Evolutionary conservation across 2,888 invertebrate species (phyloP), one percentile per base, ranked within the genome.

Genomic region (Zelleria hepariella): DNA sequence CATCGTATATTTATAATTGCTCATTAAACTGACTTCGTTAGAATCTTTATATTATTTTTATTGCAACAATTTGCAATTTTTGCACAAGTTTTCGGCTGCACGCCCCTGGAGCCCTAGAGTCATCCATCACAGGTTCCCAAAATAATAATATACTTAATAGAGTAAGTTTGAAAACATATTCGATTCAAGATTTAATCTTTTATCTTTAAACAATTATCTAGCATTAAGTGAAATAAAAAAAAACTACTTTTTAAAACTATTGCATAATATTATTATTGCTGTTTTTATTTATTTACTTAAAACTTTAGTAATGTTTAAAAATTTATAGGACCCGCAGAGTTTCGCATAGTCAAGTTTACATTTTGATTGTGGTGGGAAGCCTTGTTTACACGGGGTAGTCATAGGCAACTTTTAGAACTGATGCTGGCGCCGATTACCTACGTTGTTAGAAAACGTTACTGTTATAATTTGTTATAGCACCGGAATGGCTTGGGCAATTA

Each of bases 241-340:
- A 63, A 64, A 66, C 72, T 73, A 78, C 79, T 64, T 80, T 73
- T 81, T 82, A 42, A 42, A 80, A 72, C 83, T 86, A 86, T 82
- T 83, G 84, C 80, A 69, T 79, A 21, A 24, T n/a, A 53, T 32
- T 69, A 81, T 87, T 87, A 85, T 86, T 86, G 86, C 86, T 87
- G 82, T 75, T 64, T 69, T 77, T 67, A 54, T 60, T 58, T 57
- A 68, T 72, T 68, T 73, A 64, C 68, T 67, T 69, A 69, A 74
- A 74, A 74, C 75, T 70, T 42, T 42, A 42, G 32, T 10, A 42
- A 3, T 42, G 3, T 10, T 42, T 15, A 42, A 42, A 15, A 15
- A 2, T 3, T 15, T 10, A 42, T n/a, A n/a, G n/a, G n/a, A n/a
- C n/a, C n/a, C n/a, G n/a, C n/a, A n/a, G n/a, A n/a, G n/a, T n/a